A percentile compares a stretch with the other conserved stretches of the same genome.
Conservation (phyloP, 2,888 invertebrate species). For the Plagodis pulveraria region DNA sequence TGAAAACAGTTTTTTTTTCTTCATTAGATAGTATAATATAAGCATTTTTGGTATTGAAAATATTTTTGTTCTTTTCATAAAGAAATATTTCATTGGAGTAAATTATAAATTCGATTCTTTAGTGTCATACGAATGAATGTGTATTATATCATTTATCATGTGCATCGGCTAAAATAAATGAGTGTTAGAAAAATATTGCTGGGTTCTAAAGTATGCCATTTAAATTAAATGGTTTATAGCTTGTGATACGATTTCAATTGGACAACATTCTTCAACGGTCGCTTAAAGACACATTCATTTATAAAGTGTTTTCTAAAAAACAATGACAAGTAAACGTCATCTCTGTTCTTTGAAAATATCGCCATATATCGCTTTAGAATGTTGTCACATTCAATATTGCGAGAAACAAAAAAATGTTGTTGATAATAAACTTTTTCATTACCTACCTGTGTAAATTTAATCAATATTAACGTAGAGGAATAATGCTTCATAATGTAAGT, state of each 20-base stretch:
- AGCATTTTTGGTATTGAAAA: too few relatives aligned
- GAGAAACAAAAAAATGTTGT: constrained; percentile 45
- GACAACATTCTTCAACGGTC: constrained; percentile 8
- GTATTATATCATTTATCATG: not conserved
- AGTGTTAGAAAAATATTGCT: constrained; percentile 1
- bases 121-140: too few relatives aligned
- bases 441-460: constrained; percentile 52
- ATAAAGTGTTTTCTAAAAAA: too few relatives aligned
- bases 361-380: constrained; percentile 24
- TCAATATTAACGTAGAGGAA: constrained; percentile 43
- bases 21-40: too few relatives aligned
- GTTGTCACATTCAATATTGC: constrained; percentile 48
- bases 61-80: too few relatives aligned
- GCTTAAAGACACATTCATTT: not conserved
- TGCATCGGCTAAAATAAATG: constrained; percentile 3
- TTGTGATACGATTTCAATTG: not conserved
- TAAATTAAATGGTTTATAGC: constrained; percentile 6
- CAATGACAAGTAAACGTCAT: too few relatives aligned
- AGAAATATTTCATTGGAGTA: too few relatives aligned
- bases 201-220: constrained; percentile 11
- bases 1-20: too few relatives aligned
- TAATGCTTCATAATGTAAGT: constrained; percentile 34
- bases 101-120: too few relatives aligned
- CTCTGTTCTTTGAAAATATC: too few relatives aligned
- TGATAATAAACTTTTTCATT: constrained; percentile 54